Conservation (phyloP, 2,113 vertebrate genomes). For the Neomonachus schauinslandi region DNA sequence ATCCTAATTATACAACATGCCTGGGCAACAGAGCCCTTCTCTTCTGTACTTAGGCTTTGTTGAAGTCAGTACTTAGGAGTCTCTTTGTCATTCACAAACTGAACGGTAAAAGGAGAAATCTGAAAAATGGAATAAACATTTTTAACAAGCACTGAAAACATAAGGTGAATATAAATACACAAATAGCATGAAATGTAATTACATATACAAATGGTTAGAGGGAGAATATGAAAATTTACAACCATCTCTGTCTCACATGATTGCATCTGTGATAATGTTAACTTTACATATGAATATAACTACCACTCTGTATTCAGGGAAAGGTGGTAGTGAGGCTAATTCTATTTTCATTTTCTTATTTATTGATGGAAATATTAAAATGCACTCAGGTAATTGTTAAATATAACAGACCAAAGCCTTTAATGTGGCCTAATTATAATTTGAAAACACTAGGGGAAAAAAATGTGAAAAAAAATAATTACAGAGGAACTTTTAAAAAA, state of each 20-base stretch:
- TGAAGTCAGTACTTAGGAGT: conserved; percentile 47
- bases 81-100: conserved; percentile 63
- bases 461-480: background rate
- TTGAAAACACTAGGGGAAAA: background rate
- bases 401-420: background rate
- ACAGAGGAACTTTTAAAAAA: background rate
- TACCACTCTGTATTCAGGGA: background rate
- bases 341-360: conserved; percentile 43
- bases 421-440: background rate
- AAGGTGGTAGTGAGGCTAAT: background rate
- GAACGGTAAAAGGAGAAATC: conserved; percentile 56
- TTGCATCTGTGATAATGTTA: background rate
- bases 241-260: background rate
- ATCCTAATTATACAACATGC: background rate
- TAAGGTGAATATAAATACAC: conserved; percentile 65
- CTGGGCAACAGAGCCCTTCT: background rate
- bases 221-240: conserved; percentile 13
- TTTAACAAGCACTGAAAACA: conserved; percentile 73
- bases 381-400: background rate
- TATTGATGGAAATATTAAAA: conserved; percentile 24
- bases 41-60: conserved; percentile 29
- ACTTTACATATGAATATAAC: background rate
- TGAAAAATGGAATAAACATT: conserved; percentile 75
- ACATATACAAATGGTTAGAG: conserved; percentile 51
- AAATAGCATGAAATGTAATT: conserved; percentile 55